These are phyloP conservation scores for Lethocerus indicus DNA, from an alignment of 1,140 invertebrate species.

Conservation along the genomic window DNA sequence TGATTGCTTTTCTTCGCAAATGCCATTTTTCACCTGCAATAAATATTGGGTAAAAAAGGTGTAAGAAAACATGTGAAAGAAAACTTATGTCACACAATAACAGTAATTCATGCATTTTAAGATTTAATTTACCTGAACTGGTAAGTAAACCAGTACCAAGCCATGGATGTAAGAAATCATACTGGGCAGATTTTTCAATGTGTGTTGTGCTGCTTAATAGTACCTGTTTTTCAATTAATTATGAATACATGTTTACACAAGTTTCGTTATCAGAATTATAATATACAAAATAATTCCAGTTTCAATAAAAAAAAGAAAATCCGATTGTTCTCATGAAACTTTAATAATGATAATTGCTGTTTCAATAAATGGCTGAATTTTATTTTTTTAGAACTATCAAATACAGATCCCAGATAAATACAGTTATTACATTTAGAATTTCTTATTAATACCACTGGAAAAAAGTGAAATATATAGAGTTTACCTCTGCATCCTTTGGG, in stretches of 20 bases:
- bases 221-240: slow-evolving; percentile 26
- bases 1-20: slow-evolving; percentile 47
- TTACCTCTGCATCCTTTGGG: slow-evolving; percentile 10
- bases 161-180: slow-evolving; percentile 57
- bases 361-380: neutral
- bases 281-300: neutral
- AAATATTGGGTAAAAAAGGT: neutral
- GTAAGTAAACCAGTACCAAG: slow-evolving; percentile 60
- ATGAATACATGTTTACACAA: neutral
- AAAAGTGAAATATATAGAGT: neutral
- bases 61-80: neutral
- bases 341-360: neutral
- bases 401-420: neutral
- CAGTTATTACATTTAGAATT: neutral
- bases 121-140: slow-evolving; percentile 25
- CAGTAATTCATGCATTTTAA: no score
- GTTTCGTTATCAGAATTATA: no score
- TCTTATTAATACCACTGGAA: neutral
- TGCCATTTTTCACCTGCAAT: slow-evolving; percentile 42
- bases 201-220: slow-evolving; percentile 51
- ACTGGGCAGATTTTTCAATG: slow-evolving; percentile 54
- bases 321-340: neutral
- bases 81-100: neutral
- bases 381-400: neutral
- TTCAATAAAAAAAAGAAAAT: neutral